A percentile compares a stretch with the other conserved stretches of the same genome.
Conservation (phyloP, 2,797 vertebrate genomes). For the Enteromius unitaeniatus region DNA sequence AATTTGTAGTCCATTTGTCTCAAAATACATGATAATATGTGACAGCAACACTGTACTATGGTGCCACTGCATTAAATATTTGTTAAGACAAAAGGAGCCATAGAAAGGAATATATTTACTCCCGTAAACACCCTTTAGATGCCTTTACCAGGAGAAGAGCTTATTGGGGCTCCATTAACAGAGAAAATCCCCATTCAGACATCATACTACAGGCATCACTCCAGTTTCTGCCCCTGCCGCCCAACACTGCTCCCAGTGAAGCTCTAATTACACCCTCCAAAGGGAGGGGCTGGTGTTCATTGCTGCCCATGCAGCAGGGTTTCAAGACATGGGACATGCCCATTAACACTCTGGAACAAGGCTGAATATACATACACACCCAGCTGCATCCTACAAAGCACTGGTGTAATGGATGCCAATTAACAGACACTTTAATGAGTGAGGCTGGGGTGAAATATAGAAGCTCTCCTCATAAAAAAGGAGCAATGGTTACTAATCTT, state of each 20-base stretch:
- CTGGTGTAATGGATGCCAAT: conserved; percentile 60
- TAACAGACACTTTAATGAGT: conserved; percentile 51
- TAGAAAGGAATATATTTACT: neutral
- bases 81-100: conserved; percentile 24
- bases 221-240: conserved; percentile 26
- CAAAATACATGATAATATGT: neutral
- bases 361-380: conserved; percentile 61
- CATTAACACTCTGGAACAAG: conserved; percentile 60
- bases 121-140: neutral
- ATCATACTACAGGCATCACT: conserved; percentile 15
- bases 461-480: conserved; percentile 8
- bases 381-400: conserved; percentile 66
- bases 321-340: conserved; percentile 55
- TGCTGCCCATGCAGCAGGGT: conserved; percentile 37
- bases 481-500: neutral
- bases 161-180: neutral
- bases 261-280: conserved; percentile 67
- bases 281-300: conserved; percentile 54
- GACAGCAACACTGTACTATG: neutral
- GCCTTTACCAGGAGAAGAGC: conserved; percentile 31
- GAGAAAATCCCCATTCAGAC: conserved; percentile 33
- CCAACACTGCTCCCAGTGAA: conserved; percentile 34
- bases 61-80: neutral
- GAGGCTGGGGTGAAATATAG: conserved; percentile 25
- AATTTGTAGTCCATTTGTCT: neutral